Evolutionary conservation across 2,113 vertebrate genomes (phyloP).

Genomic region (Mystacornis crossleyi): DNA sequence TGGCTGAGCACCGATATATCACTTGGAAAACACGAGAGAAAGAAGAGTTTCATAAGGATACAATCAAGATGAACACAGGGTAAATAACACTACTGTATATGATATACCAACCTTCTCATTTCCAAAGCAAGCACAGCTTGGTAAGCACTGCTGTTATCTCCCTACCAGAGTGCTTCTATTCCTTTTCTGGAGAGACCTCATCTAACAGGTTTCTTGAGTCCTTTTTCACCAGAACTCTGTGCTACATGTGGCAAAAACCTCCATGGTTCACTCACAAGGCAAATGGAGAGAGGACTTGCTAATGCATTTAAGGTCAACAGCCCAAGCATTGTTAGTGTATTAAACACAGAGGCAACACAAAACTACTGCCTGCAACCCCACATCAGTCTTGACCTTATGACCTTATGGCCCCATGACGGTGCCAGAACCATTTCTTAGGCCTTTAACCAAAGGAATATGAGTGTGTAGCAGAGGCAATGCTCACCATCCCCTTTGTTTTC

Average conservation of each 20-base stretch:
- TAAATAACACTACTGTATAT: neutral
- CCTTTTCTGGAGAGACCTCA: neutral
- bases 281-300: neutral
- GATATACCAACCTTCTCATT: neutral
- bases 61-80: neutral
- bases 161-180: neutral
- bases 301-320: neutral
- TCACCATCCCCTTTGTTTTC: conserved; percentile 45
- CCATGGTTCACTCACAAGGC: neutral
- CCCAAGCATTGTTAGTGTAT: neutral
- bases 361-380: neutral
- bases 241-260: neutral
- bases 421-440: neutral
- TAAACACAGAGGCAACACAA: neutral
- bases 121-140: neutral
- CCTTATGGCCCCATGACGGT: accelerated
- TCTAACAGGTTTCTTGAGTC: neutral
- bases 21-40: conserved; percentile 33
- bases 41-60: neutral
- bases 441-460: neutral
- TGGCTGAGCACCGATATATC: conserved; percentile 65
- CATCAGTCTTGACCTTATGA: neutral
- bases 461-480: neutral
- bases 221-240: neutral
- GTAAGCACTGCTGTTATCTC: neutral